Conservation (phyloP, 2,113 vertebrate species). For the Procavia capensis region DNA sequence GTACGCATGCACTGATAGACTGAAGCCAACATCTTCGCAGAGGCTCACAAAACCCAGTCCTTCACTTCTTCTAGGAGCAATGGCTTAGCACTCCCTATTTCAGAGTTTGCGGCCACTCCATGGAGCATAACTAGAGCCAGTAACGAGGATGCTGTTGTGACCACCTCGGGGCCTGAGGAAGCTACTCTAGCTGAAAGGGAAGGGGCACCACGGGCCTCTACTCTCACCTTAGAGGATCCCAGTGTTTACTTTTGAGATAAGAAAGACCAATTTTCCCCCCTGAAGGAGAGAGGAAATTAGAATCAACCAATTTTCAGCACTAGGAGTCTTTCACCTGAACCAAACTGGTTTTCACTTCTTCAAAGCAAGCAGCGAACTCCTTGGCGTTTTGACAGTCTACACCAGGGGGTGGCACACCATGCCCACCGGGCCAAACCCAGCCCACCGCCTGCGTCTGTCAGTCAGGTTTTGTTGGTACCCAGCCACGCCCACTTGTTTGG, state of each 20-base stretch:
- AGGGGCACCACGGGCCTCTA: background rate
- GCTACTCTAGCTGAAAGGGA: background rate
- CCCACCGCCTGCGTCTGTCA: background rate
- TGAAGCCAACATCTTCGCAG: background rate
- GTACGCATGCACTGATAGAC: background rate
- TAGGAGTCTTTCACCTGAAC: background rate
- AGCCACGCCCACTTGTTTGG: background rate
- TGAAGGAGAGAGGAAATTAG: background rate
- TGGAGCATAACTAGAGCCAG: background rate
- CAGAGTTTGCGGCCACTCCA: background rate
- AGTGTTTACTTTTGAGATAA: background rate
- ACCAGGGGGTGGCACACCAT: background rate
- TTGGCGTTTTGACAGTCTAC: background rate
- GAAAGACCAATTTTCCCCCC: background rate
- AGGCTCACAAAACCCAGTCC: background rate
- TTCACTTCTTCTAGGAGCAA: background rate
- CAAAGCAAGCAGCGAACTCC: background rate
- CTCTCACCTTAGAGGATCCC: background rate
- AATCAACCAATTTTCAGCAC: background rate
- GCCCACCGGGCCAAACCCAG: background rate
- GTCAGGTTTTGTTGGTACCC: background rate
- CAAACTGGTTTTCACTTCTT: background rate
- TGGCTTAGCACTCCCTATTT: background rate
- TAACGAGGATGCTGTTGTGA: background rate
- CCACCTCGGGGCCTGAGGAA: background rate